A percentile compares a stretch with the other conserved stretches of the same genome.
These are phyloP conservation scores for Sebastes matsubarae DNA, from an alignment of 2,797 vertebrate genomes.

Conservation along the genomic window DNA sequence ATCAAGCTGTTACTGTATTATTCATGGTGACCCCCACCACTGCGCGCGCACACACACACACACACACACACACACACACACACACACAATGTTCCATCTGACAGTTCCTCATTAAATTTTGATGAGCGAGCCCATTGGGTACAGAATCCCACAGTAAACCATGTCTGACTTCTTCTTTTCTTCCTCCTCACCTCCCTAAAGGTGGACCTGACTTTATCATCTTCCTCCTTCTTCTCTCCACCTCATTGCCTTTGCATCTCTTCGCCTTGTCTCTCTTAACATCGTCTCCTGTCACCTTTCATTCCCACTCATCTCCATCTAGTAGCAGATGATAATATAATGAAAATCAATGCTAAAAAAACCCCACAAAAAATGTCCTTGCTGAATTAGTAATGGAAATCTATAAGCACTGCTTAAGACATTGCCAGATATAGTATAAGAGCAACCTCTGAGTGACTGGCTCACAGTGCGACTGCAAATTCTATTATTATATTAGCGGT, in stretches of 20 bases:
- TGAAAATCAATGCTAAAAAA: not conserved
- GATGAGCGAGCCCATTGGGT: constrained; percentile 23
- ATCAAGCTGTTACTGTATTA: constrained; percentile 38
- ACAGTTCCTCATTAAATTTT: constrained; percentile 41
- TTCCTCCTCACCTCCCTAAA: not conserved
- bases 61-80: not conserved
- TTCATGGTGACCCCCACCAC: constrained; percentile 34
- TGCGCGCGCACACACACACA: not conserved
- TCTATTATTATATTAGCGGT: not conserved
- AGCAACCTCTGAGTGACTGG: not conserved
- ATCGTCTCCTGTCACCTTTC: not conserved
- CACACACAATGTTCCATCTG: not conserved
- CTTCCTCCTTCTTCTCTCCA: not conserved
- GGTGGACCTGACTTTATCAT: not conserved
- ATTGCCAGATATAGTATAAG: not conserved
- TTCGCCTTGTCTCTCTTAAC: not conserved
- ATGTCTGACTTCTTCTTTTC: not conserved
- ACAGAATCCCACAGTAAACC: constrained; percentile 8
- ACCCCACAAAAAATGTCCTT: not conserved
- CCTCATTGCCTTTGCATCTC: not conserved
- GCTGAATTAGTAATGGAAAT: not conserved
- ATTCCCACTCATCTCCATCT: not conserved
- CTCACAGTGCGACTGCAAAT: not conserved
- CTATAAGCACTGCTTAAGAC: not conserved
- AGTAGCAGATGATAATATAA: not conserved